Conservation (phyloP, 2,797 vertebrate species). For the Chaunax sp. region DNA sequence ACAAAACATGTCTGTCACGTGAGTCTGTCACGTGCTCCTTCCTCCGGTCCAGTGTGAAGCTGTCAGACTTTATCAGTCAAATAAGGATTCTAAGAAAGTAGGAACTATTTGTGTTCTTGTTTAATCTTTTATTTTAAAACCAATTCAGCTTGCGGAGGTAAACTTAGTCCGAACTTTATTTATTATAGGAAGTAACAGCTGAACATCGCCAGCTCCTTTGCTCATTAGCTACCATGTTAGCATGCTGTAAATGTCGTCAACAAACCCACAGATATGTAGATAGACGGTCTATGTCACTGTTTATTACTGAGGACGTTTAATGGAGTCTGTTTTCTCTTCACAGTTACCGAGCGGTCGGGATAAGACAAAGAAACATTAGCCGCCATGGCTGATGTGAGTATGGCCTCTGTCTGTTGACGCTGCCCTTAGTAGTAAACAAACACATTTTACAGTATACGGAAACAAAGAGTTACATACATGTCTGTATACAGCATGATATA, state of each 20-base stretch:
- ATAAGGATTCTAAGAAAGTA: no score
- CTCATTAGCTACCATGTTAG: neutral
- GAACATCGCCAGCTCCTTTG: neutral
- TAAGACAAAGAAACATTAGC: neutral
- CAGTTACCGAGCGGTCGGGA: neutral
- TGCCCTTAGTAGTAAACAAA: no score
- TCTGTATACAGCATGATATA: no score
- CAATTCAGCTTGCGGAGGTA: no score
- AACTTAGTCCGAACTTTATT: neutral
- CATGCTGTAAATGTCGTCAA: neutral
- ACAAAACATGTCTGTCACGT: neutral
- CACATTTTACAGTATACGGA: no score
- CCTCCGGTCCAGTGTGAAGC: neutral
- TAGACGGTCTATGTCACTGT: no score
- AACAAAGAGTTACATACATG: no score
- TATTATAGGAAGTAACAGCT: neutral
- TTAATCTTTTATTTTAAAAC: neutral
- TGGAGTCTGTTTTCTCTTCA: neutral
- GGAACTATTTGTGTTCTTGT: neutral
- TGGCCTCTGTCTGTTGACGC: neutral
- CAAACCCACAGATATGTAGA: neutral
- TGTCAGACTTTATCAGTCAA: neutral
- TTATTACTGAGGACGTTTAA: no score
- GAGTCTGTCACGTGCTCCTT: neutral
- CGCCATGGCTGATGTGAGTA: constrained; percentile 7